These are phyloP conservation scores for Lepeophtheirus nordmannii DNA, from an alignment of 2,888 invertebrate genomes.

Conservation along the genomic window DNA sequence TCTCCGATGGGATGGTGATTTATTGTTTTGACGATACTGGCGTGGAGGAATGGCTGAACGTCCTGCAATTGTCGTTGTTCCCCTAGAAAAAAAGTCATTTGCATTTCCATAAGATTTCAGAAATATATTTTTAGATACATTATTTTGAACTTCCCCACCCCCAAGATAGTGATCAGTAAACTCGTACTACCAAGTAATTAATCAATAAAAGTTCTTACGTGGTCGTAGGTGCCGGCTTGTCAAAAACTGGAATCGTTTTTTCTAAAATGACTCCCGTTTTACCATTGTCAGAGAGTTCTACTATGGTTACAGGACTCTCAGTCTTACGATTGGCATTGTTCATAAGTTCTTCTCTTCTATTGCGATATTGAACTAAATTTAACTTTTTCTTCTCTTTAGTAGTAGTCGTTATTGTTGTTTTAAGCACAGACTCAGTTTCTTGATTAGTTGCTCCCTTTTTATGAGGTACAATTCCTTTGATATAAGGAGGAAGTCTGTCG, in stretches of 20 bases:
- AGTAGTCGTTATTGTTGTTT: conserved; percentile 29
- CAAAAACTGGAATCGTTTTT: background rate
- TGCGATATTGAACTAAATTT: conserved; percentile 28
- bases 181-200: too few species aligned
- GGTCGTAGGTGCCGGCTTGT: too few species aligned
- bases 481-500: conserved; percentile 10
- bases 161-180: too few species aligned
- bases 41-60: conserved; percentile 5
- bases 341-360: conserved; percentile 30
- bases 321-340: background rate
- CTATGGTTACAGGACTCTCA: background rate
- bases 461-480: background rate
- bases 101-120: too few species aligned
- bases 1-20: background rate
- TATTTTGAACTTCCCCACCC: too few species aligned
- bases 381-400: conserved; percentile 27
- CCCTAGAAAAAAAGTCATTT: background rate
- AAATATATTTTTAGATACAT: too few species aligned
- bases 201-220: too few species aligned
- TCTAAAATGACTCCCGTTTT: background rate
- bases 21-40: background rate
- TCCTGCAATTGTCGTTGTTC: conserved; percentile 1
- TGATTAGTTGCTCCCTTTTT: background rate
- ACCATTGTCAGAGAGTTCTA: background rate
- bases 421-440: background rate